phyloP scores from a whole-genome alignment of 1,140 invertebrate genomes.

The Limonius californicus region DNA sequence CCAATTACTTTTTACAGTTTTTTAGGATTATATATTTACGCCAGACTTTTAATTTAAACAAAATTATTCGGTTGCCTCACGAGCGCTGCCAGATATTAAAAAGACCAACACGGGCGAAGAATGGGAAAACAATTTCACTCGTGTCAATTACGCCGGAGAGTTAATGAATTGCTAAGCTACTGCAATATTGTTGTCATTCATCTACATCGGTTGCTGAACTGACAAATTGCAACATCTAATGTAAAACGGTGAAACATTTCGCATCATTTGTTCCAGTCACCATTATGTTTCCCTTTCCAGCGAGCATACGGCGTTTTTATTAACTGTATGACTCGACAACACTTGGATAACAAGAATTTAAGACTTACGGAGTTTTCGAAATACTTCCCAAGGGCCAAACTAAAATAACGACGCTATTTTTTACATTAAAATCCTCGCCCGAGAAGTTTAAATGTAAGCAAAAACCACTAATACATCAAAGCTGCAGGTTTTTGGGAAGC shows the following conservation, averaged over 20 bases:
- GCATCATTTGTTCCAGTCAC: constrained; percentile 7
- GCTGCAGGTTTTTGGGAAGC: background rate
- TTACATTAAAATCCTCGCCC: background rate
- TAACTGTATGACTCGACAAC: background rate
- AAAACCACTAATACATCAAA: background rate
- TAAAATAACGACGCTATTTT: background rate
- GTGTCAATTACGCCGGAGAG: background rate
- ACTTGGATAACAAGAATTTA: background rate
- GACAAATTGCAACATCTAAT: constrained; percentile 13
- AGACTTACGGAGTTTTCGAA: background rate
- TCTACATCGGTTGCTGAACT: constrained; percentile 8
- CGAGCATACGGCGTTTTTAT: background rate
- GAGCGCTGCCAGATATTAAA: no score
- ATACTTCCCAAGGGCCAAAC: background rate
- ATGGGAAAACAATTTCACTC: background rate
- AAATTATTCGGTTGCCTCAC: background rate
- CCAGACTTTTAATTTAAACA: background rate
- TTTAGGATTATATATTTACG: background rate
- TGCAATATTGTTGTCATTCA: constrained; percentile 11
- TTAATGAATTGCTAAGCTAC: constrained; percentile 7
- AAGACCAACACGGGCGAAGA: no score
- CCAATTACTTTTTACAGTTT: constrained; percentile 1
- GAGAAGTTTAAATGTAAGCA: background rate
- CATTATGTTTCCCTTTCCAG: background rate
- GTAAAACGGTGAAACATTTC: constrained; percentile 7